These are phyloP conservation scores for Lepidocyrtoides sp. DNA, from an alignment of 2,888 invertebrate species.

Conservation along the genomic window DNA sequence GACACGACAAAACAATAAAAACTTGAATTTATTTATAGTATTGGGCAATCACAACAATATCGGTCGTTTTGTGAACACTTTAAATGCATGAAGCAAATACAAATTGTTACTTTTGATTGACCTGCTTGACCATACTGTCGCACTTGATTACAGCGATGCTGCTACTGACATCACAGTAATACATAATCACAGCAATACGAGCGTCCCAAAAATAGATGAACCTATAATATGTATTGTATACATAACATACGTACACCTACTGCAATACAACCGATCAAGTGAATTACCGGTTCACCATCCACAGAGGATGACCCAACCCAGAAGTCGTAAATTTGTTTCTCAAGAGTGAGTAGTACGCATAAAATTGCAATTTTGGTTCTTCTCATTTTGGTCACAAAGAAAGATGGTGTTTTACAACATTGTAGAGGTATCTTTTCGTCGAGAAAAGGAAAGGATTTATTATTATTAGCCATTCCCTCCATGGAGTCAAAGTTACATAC, in stretches of 20 bases:
- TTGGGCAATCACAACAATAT: slow-evolving; percentile 19
- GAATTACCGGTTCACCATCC: slow-evolving; percentile 24
- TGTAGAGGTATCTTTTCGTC: background rate
- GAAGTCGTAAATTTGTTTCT: background rate
- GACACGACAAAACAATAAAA: background rate
- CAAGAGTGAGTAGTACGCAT: background rate
- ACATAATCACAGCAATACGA: too few relatives aligned
- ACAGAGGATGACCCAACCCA: slow-evolving; percentile 54
- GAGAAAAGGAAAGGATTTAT: background rate
- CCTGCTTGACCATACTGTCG: slow-evolving; percentile 27
- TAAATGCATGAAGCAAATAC: too few relatives aligned
- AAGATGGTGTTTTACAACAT: background rate
- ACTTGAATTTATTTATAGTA: background rate
- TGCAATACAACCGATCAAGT: background rate
- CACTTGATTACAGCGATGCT: background rate
- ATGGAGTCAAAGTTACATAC: background rate
- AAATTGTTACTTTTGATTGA: slow-evolving; percentile 5
- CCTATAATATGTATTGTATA: background rate
- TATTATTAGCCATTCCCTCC: background rate
- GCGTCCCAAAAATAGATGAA: slow-evolving; percentile 15
- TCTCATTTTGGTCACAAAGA: background rate
- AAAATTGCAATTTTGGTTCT: background rate
- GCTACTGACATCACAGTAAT: background rate
- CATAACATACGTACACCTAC: background rate
- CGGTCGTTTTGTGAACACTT: background rate